Evolutionary conservation across 1,140 invertebrate species (phyloP).

Genomic region (Branchinecta lindahli): DNA sequence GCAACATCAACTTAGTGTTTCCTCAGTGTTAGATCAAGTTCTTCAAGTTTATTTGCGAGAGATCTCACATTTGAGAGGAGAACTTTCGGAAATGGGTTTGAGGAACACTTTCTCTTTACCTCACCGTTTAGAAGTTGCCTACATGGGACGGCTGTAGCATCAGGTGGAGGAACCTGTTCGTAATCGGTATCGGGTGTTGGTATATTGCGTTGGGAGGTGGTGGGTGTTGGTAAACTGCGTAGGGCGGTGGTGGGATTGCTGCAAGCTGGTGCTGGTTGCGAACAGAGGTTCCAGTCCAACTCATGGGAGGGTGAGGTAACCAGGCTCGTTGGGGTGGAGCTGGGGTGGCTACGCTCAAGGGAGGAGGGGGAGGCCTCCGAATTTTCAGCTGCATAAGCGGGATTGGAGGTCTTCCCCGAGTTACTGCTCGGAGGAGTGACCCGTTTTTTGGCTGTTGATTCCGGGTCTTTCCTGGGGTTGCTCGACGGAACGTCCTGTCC

Average conservation of each 20-base stretch:
- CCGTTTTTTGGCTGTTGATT: too few relatives aligned
- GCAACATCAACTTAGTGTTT: constrained; percentile 9
- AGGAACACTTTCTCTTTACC: neutral
- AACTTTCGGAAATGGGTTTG: constrained; percentile 1
- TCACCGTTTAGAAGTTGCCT: constrained; percentile 1
- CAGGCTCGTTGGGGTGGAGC: neutral
- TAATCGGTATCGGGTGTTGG: constrained; percentile 4
- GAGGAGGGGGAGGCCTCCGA: constrained; percentile 7
- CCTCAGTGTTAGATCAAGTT: constrained; percentile 1
- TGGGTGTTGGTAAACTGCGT: neutral
- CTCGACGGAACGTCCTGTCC: too few relatives aligned
- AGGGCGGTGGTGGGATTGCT: neutral
- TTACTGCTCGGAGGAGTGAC: too few relatives aligned
- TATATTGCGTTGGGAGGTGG: constrained; percentile 3
- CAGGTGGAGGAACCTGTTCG: neutral
- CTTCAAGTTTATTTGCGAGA: constrained; percentile 5
- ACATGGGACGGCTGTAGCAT: neutral
- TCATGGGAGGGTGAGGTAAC: constrained; percentile 1
- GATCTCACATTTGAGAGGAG: constrained; percentile 8
- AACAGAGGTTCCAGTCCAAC: constrained; percentile 1
- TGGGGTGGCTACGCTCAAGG: neutral
- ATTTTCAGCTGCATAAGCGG: too few relatives aligned
- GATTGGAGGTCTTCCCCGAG: too few relatives aligned
- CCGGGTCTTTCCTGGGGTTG: too few relatives aligned
- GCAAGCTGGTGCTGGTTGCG: neutral